These are phyloP conservation scores for Erethizon dorsatum DNA, from an alignment of 2,797 vertebrate species.

Conservation along the genomic window DNA sequence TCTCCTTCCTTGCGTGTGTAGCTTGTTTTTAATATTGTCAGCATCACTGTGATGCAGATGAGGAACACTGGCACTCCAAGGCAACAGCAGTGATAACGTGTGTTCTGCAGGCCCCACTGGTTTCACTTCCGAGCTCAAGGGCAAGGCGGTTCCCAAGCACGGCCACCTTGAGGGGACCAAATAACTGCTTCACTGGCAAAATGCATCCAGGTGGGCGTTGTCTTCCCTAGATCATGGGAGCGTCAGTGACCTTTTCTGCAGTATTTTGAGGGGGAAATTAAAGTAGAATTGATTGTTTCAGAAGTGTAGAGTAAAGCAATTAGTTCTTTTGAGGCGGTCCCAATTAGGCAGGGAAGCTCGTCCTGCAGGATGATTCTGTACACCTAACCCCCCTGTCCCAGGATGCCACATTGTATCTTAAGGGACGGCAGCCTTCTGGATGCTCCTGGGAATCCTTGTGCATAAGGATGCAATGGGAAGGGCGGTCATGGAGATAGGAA, in stretches of 20 bases:
- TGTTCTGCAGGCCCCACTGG: fast-evolving
- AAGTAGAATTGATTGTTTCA: neutral
- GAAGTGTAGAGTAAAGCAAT: neutral
- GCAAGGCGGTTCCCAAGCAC: too few species aligned
- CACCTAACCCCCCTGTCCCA: neutral
- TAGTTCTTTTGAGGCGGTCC: too few species aligned
- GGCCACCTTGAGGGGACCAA: fast-evolving
- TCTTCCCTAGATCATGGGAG: neutral
- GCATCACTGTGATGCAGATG: neutral
- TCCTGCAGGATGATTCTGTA: too few species aligned
- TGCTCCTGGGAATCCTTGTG: neutral
- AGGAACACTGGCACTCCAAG: neutral
- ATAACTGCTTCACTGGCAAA: neutral
- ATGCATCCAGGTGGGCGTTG: too few species aligned
- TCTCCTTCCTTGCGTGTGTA: neutral
- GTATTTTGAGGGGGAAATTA: neutral
- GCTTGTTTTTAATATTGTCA: neutral
- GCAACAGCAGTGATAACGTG: fast-evolving
- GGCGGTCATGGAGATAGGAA: neutral
- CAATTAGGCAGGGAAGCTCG: neutral
- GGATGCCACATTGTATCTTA: neutral
- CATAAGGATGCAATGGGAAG: neutral
- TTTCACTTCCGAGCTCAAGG: neutral
- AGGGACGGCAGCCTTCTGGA: fast-evolving
- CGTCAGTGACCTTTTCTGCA: neutral